Conservation (phyloP, 2,797 vertebrate species). For the Galagoides demidoff region DNA sequence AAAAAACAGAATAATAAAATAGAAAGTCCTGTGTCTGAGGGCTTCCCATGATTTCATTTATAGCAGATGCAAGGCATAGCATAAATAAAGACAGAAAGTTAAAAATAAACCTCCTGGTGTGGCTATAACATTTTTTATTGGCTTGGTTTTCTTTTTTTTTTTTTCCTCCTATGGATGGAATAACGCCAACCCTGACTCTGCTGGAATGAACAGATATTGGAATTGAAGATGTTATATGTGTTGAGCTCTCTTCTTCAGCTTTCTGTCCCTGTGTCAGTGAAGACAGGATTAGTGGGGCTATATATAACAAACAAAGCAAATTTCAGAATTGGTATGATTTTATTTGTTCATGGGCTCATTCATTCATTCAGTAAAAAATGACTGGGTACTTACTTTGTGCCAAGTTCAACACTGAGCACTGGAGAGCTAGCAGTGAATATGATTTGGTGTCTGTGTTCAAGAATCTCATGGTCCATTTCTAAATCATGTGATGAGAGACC, state of each 20-base stretch:
- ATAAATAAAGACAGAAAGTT: not conserved
- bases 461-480: not conserved
- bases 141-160: not conserved
- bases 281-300: not conserved
- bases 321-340: not conserved
- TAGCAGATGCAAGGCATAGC: not conserved
- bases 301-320: not conserved
- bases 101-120: constrained; percentile 28
- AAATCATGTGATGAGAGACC: not conserved
- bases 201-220: not conserved
- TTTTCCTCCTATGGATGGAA: not conserved
- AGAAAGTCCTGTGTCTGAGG: not conserved
- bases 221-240: not conserved
- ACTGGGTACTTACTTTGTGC: not conserved
- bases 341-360: not conserved
- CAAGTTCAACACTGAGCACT: not conserved
- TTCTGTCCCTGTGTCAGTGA: not conserved
- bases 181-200: not conserved
- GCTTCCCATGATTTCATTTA: not conserved
- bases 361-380: not conserved
- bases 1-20: not conserved
- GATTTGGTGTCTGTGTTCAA: not conserved
- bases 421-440: not conserved
- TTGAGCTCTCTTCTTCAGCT: not conserved
- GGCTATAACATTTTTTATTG: not conserved